phyloP scores from a whole-genome alignment of 1,140 invertebrate species.

The Drosophila orosa region DNA sequence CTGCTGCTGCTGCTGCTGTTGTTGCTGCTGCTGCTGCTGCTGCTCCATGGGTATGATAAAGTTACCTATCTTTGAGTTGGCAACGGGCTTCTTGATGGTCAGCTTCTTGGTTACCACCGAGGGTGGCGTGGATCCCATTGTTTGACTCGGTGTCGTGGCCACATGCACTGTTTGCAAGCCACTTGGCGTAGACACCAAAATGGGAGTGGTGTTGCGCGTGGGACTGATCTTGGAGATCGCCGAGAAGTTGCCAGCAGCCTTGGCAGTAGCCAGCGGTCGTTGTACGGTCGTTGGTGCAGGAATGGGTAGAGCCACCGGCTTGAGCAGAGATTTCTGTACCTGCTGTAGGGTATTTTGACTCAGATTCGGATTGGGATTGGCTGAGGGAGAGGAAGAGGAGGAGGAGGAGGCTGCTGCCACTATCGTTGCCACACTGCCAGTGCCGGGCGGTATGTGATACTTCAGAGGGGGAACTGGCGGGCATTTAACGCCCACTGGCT shows the following conservation, averaged over 20 bases:
- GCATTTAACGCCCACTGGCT: conserved; percentile 55
- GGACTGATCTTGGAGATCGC: conserved; percentile 54
- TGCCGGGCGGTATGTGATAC: conserved; percentile 65
- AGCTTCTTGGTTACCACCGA: conserved; percentile 55
- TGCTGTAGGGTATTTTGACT: conserved; percentile 14
- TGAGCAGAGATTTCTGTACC: conserved; percentile 73
- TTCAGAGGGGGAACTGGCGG: conserved; percentile 79
- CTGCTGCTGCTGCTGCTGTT: conserved; percentile 44
- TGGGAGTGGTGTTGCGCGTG: conserved; percentile 67
- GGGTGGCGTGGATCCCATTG: conserved; percentile 15
- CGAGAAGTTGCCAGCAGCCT: conserved; percentile 18
- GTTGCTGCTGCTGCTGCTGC: conserved; percentile 38
- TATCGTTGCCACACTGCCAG: conserved; percentile 11
- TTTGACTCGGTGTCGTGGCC: conserved; percentile 63
- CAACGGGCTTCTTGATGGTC: conserved; percentile 58
- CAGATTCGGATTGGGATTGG: conserved; percentile 10
- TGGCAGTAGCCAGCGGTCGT: conserved; percentile 12
- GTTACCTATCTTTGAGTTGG: conserved; percentile 30
- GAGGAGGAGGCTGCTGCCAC: conserved; percentile 11
- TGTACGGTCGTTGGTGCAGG: conserved; percentile 20
- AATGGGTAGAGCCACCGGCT: conserved; percentile 43
- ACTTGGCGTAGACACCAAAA: conserved; percentile 77
- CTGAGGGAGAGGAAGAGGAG: not conserved
- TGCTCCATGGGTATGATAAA: conserved; percentile 66
- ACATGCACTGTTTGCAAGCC: conserved; percentile 82